Evolutionary conservation across 2,888 invertebrate species (phyloP).

Genomic region (Anthrax anthrax): DNA sequence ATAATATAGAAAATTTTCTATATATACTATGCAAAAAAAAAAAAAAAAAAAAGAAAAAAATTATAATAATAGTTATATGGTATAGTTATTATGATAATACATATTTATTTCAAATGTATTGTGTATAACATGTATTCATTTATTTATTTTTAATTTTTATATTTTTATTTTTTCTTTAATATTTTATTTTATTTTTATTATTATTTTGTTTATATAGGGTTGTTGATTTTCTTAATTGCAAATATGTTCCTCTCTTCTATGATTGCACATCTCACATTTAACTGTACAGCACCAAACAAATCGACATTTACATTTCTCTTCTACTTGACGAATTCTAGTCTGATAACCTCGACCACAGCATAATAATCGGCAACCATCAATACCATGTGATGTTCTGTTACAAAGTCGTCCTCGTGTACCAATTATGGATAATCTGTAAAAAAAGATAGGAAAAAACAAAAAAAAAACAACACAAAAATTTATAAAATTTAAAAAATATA

Average conservation of each 20-base stretch:
- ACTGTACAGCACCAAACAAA: slow-evolving; percentile 89
- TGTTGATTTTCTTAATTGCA: slow-evolving; percentile 49
- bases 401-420: slow-evolving; percentile 73
- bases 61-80: no score
- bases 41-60: no score
- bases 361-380: slow-evolving; percentile 73
- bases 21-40: no score
- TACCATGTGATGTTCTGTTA: slow-evolving; percentile 68
- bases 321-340: slow-evolving; percentile 64
- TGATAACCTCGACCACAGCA: slow-evolving; percentile 85
- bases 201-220: not conserved
- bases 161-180: no score
- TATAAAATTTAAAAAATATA: no score
- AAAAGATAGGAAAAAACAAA: not conserved
- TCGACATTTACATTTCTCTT: slow-evolving; percentile 76
- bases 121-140: no score
- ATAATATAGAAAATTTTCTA: no score
- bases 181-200: not conserved
- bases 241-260: slow-evolving; percentile 67
- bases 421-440: slow-evolving; percentile 55
- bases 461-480: no score
- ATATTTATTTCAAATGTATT: no score
- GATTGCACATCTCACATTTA: slow-evolving; percentile 67
- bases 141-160: no score
- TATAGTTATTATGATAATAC: no score